Conservation (phyloP, 2,113 vertebrate genomes). For the Atrichornis clamosus region DNA sequence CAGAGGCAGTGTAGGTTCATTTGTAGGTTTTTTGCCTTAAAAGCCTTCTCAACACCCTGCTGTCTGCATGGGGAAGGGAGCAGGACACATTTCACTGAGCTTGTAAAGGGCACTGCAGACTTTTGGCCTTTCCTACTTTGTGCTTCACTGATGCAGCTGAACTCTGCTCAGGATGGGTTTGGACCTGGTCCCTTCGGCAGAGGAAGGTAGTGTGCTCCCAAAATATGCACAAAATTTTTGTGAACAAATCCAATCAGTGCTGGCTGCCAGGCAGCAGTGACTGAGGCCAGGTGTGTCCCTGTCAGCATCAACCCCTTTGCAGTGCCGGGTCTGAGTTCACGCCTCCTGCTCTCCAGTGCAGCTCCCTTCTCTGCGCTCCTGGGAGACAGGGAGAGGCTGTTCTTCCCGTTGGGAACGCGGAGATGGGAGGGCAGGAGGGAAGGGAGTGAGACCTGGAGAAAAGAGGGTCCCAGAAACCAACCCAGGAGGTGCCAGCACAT, state of each 20-base stretch:
- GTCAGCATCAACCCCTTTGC: slow-evolving; percentile 19
- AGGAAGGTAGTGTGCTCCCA: not conserved
- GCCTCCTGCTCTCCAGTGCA: not conserved
- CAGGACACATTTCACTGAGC: not conserved
- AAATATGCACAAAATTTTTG: not conserved
- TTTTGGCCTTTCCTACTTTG: slow-evolving; percentile 15
- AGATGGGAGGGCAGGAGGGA: not conserved
- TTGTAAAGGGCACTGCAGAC: not conserved
- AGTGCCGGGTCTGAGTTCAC: not conserved
- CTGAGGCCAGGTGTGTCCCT: slow-evolving; percentile 22
- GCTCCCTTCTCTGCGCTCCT: not conserved
- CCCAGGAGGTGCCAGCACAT: too few species aligned
- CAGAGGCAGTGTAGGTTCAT: not conserved
- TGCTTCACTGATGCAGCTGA: not conserved
- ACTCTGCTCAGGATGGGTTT: not conserved
- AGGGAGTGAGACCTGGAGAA: not conserved
- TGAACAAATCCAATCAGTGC: not conserved
- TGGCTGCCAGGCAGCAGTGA: slow-evolving; percentile 1
- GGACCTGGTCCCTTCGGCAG: not conserved
- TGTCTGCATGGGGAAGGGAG: not conserved
- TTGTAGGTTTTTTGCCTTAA: not conserved
- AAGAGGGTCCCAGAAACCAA: not conserved
- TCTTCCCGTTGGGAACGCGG: not conserved
- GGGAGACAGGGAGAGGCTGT: not conserved
- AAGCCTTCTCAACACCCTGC: not conserved